phyloP scores from a whole-genome alignment of 2,888 invertebrate genomes.

The Teleiodes luculella region DNA sequence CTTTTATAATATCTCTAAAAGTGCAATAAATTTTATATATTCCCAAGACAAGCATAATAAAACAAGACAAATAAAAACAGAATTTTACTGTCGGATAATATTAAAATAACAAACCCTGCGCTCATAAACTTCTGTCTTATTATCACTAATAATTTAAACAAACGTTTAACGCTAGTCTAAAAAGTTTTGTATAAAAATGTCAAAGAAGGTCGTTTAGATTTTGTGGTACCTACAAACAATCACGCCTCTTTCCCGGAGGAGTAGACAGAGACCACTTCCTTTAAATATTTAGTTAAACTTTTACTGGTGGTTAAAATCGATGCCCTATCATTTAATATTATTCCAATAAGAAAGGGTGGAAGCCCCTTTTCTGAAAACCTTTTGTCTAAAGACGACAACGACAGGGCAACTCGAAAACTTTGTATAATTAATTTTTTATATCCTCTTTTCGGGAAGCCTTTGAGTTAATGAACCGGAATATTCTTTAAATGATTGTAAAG shows the following conservation, averaged over 20 bases:
- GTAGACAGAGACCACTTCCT: too few species aligned
- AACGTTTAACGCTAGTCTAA: too few species aligned
- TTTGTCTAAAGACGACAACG: conserved; percentile 3
- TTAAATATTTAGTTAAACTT: conserved; percentile 46
- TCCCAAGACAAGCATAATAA: background rate
- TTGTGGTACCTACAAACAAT: too few species aligned
- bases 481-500: conserved; percentile 29
- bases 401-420: conserved; percentile 41
- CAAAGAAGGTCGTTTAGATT: too few species aligned
- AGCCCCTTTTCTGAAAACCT: background rate
- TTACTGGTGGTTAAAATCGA: conserved; percentile 56
- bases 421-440: conserved; percentile 63
- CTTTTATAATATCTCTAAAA: conserved; percentile 1
- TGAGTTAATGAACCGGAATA: conserved; percentile 39
- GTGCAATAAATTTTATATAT: conserved; percentile 4
- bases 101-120: background rate
- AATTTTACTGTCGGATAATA: background rate
- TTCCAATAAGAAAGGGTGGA: conserved; percentile 53
- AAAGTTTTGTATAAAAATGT: too few species aligned
- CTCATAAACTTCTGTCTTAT: background rate
- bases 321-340: conserved; percentile 61
- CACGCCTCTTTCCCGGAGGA: too few species aligned
- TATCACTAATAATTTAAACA: too few species aligned
- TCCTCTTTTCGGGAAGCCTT: conserved; percentile 34
- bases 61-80: background rate